Percentiles rank a stretch among this genome's conserved stretches.
Evolutionary conservation across 2,797 vertebrate species (phyloP).

Genomic region (Notolepis coatsorum): DNA sequence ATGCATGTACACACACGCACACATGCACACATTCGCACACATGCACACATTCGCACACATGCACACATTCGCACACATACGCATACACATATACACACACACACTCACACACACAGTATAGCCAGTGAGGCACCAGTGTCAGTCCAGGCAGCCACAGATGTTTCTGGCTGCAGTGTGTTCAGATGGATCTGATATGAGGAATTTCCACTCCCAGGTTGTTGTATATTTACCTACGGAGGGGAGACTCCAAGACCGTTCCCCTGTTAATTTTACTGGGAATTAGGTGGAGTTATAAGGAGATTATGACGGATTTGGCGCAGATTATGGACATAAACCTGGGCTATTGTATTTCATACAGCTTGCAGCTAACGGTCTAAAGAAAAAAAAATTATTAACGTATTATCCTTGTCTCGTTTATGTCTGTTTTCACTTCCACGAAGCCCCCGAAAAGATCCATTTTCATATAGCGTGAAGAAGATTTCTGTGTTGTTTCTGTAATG

Average conservation of each 20-base stretch:
- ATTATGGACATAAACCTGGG: conserved; percentile 44
- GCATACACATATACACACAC: too few species aligned
- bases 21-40: too few species aligned
- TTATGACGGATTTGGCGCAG: conserved; percentile 41
- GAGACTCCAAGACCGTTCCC: conserved; percentile 29
- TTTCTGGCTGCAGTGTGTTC: conserved; percentile 58
- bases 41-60: too few species aligned
- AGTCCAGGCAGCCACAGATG: conserved; percentile 55
- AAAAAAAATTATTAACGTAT: conserved; percentile 43
- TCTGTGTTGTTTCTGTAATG: conserved; percentile 22
- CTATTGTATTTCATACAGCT: conserved; percentile 54
- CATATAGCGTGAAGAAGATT: conserved; percentile 24
- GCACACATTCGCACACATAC: too few species aligned
- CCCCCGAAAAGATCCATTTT: conserved; percentile 34
- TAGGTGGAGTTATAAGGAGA: conserved; percentile 51
- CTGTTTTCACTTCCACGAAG: conserved; percentile 45
- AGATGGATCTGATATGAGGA: conserved; percentile 54
- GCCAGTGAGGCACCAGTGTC: conserved; percentile 41
- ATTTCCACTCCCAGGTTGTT: conserved; percentile 47
- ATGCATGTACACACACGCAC: too few species aligned
- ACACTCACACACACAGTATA: neutral
- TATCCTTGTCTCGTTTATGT: conserved; percentile 35
- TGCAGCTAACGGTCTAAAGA: conserved; percentile 22
- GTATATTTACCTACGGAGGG: conserved; percentile 60
- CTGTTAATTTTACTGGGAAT: conserved; percentile 53